Conservation (phyloP, 2,888 invertebrate species). For the Lochmaea capreae region DNA sequence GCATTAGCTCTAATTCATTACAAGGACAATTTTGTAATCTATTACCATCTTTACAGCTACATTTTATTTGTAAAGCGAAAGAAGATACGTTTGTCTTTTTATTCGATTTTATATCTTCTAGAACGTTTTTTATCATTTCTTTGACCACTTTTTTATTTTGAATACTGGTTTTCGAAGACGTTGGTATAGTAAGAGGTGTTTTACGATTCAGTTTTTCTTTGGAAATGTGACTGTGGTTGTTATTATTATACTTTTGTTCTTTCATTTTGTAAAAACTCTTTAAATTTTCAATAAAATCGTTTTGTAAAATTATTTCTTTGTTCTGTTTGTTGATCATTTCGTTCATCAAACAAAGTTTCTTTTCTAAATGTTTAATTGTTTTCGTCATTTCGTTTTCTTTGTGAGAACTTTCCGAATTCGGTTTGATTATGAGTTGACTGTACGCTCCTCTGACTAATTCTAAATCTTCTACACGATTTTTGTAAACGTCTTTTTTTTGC, state of each 20-base stretch:
- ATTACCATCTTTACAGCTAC: slow-evolving; percentile 16
- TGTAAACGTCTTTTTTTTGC: slow-evolving; percentile 48
- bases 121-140: slow-evolving; percentile 18
- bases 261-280: slow-evolving; percentile 19
- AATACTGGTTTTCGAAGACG: not conserved
- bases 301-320: slow-evolving; percentile 37
- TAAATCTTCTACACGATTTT: slow-evolving; percentile 54
- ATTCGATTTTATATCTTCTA: slow-evolving; percentile 7
- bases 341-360: slow-evolving; percentile 36
- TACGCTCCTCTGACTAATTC: slow-evolving; percentile 53
- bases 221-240: not conserved
- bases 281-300: slow-evolving; percentile 36
- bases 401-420: slow-evolving; percentile 30
- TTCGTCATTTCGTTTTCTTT: slow-evolving; percentile 41
- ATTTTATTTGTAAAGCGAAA: slow-evolving; percentile 23
- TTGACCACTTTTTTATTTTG: slow-evolving; percentile 20
- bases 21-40: slow-evolving; percentile 13
- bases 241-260: not conserved
- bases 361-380: slow-evolving; percentile 35
- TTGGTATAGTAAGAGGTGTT: not conserved
- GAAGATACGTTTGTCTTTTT: slow-evolving; percentile 20
- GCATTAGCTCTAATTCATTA: slow-evolving; percentile 49
- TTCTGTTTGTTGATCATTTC: slow-evolving; percentile 42
- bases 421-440: slow-evolving; percentile 49
- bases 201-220: not conserved